These are phyloP conservation scores for Temnothorax unifasciatus DNA, from an alignment of 2,888 invertebrate species.

Conservation along the genomic window DNA sequence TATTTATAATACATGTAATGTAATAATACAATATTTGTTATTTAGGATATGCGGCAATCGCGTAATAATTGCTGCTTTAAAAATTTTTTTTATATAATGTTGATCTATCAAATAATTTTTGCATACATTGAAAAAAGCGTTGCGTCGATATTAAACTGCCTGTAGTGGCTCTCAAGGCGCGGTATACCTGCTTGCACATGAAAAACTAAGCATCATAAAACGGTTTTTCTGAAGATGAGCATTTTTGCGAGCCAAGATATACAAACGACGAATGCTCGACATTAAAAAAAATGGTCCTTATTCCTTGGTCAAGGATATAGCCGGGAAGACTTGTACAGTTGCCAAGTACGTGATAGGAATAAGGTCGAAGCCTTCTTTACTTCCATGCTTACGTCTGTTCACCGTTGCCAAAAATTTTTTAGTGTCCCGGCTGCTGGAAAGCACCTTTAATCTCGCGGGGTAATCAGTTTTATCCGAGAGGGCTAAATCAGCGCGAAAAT, in stretches of 20 bases:
- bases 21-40: background rate
- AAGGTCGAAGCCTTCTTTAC: conserved; percentile 70
- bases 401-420: conserved; percentile 62
- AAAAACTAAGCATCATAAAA: conserved; percentile 18
- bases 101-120: background rate
- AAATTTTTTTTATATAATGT: background rate
- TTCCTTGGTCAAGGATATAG: conserved; percentile 68
- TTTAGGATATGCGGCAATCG: background rate
- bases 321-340: conserved; percentile 64
- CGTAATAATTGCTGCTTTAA: background rate
- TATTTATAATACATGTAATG: background rate
- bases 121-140: background rate
- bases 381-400: conserved; percentile 44
- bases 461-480: background rate
- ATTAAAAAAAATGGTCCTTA: conserved; percentile 70
- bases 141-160: background rate
- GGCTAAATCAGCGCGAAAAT: background rate
- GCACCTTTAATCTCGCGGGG: conserved; percentile 9
- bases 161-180: background rate
- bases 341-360: conserved; percentile 78
- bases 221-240: background rate
- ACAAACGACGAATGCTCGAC: conserved; percentile 66
- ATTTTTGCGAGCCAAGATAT: conserved; percentile 58
- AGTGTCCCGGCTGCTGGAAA: conserved; percentile 11
- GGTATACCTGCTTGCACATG: background rate